phyloP scores from a whole-genome alignment of 2,113 vertebrate genomes.

The Galbula dea region DNA sequence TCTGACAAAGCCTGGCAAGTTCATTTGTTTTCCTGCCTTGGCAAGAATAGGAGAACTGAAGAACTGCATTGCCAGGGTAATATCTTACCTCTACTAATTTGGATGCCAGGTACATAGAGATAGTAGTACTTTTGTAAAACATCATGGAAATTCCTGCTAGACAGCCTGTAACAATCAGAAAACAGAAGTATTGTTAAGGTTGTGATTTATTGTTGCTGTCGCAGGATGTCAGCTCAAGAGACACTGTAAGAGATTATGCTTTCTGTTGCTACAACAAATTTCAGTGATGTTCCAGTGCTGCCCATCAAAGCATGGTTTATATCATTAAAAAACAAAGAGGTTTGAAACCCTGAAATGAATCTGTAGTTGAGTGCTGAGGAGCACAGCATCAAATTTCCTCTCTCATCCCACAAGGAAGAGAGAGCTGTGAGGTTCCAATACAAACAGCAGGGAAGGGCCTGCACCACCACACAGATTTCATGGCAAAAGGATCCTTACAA shows the following conservation, averaged over 20 bases:
- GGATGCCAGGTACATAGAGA: conserved; percentile 98
- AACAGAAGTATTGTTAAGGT: conserved; percentile 9
- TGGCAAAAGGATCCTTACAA: neutral
- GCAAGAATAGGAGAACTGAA: neutral
- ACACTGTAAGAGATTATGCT: neutral
- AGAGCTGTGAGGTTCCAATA: neutral
- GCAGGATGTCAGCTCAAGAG: neutral
- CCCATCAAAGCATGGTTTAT: neutral
- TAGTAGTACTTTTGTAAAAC: conserved; percentile 99
- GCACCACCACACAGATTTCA: neutral
- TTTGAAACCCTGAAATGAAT: neutral
- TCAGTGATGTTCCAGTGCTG: neutral
- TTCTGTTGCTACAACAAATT: neutral
- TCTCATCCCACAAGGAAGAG: neutral
- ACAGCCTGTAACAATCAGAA: conserved; percentile 81
- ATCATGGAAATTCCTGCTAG: conserved; percentile 96
- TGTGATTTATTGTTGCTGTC: neutral
- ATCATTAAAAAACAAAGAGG: neutral
- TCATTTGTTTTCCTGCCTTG: neutral
- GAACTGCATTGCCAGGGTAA: neutral
- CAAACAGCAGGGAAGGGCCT: neutral
- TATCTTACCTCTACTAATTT: conserved; percentile 95
- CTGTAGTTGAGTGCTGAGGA: neutral
- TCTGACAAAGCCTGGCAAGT: neutral
- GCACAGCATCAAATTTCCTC: neutral